These are phyloP conservation scores for Chesias legatella DNA, from an alignment of 2,888 invertebrate genomes.

Conservation along the genomic window DNA sequence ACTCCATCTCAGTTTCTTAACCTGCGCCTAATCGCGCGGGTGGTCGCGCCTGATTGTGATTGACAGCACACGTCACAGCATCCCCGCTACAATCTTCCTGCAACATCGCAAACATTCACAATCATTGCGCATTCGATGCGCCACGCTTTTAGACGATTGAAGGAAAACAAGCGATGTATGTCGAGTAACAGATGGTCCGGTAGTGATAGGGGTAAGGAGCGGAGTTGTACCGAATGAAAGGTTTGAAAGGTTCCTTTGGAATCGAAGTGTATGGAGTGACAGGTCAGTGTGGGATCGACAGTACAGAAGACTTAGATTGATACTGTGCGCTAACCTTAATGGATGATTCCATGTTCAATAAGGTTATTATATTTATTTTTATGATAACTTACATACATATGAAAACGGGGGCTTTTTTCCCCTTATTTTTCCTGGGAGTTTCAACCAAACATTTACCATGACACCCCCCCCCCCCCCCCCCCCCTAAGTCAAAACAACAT, in stretches of 20 bases:
- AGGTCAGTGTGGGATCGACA: conserved; percentile 33
- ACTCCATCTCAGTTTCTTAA: conserved; percentile 35
- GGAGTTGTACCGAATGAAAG: conserved; percentile 35
- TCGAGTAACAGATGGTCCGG: neutral
- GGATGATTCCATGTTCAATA: conserved; percentile 12
- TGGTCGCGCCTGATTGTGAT: conserved; percentile 77
- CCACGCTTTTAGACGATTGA: rapidly evolving
- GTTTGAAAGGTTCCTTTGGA: conserved; percentile 49
- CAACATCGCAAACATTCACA: conserved; percentile 17
- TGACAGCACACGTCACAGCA: conserved; percentile 72
- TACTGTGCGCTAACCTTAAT: conserved; percentile 20
- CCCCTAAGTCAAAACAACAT: too few relatives aligned
- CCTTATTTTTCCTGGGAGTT: too few relatives aligned
- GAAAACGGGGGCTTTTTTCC: too few relatives aligned
- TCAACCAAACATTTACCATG: too few relatives aligned
- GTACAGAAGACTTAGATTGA: conserved; percentile 25
- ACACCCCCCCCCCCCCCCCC: too few relatives aligned
- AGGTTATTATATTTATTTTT: too few relatives aligned
- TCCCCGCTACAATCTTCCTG: conserved; percentile 30
- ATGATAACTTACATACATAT: too few relatives aligned
- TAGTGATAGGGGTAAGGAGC: conserved; percentile 15
- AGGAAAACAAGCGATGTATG: conserved; percentile 31
- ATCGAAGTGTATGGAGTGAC: conserved; percentile 43
- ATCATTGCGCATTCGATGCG: conserved; percentile 31
- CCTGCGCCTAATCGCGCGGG: conserved; percentile 70